Evolutionary conservation across 1,140 invertebrate species (phyloP).

Genomic region (Drosophila malerkotliana): DNA sequence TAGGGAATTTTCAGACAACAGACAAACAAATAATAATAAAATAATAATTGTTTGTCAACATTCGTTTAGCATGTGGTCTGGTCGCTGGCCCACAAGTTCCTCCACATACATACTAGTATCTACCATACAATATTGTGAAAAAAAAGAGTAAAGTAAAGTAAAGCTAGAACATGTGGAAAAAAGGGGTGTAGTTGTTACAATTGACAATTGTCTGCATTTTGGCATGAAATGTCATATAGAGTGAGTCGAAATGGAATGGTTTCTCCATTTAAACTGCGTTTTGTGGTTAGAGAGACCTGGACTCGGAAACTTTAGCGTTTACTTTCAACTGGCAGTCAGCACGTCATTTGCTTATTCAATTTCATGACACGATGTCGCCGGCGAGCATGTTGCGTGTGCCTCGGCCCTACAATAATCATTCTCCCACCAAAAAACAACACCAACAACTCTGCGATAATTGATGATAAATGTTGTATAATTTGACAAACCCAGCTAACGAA

Average conservation of each 20-base stretch:
- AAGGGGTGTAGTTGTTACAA: slow-evolving; percentile 76
- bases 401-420: slow-evolving; percentile 67
- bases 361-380: slow-evolving; percentile 76
- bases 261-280: slow-evolving; percentile 73
- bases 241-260: slow-evolving; percentile 16
- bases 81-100: slow-evolving; percentile 20
- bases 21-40: slow-evolving; percentile 82
- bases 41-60: slow-evolving; percentile 83
- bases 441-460: slow-evolving; percentile 72
- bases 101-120: too few relatives aligned
- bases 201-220: slow-evolving; percentile 79
- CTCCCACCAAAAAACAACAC: slow-evolving; percentile 50
- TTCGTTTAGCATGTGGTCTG: slow-evolving; percentile 78
- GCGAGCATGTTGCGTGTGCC: slow-evolving; percentile 59
- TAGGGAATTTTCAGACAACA: slow-evolving; percentile 47
- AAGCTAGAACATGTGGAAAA: slow-evolving; percentile 44
- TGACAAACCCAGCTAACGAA: slow-evolving; percentile 64
- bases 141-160: background rate
- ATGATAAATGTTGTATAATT: slow-evolving; percentile 83
- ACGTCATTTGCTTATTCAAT: slow-evolving; percentile 82
- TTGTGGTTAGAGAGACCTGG: slow-evolving; percentile 53
- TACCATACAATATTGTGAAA: background rate
- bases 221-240: slow-evolving; percentile 74
- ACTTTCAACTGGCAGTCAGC: slow-evolving; percentile 78
- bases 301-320: slow-evolving; percentile 33